phyloP scores from a whole-genome alignment of 2,888 invertebrate species.

The Autographa pulchrina region DNA sequence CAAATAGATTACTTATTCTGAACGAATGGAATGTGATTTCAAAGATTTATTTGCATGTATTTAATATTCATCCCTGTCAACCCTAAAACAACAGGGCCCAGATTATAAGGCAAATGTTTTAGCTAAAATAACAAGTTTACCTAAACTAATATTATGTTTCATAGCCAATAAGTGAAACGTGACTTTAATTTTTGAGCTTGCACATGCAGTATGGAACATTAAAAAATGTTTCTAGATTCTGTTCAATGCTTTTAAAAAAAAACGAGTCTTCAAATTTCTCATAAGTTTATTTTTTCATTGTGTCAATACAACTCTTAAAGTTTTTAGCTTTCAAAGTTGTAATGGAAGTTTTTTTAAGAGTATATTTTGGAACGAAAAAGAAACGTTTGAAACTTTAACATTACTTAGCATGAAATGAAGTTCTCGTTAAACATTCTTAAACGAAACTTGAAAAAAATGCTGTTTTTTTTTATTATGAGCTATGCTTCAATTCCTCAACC shows the following conservation, averaged over 20 bases:
- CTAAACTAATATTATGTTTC: constrained; percentile 45
- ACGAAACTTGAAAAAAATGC: neutral
- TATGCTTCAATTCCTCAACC: too few relatives aligned
- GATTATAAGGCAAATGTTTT: constrained; percentile 55
- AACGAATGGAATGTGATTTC: constrained; percentile 30
- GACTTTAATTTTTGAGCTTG: constrained; percentile 5
- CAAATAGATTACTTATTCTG: constrained; percentile 32
- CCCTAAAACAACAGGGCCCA: constrained; percentile 47
- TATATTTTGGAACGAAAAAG: neutral
- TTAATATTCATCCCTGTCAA: constrained; percentile 60
- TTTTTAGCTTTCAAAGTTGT: constrained; percentile 22
- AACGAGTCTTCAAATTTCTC: constrained; percentile 27
- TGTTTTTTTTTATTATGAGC: neutral
- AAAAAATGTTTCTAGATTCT: too few relatives aligned
- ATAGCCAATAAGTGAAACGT: constrained; percentile 40
- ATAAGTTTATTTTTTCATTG: constrained; percentile 35
- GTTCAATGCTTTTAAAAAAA: too few relatives aligned
- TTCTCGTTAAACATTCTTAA: neutral
- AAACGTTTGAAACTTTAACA: neutral
- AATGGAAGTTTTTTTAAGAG: constrained; percentile 24
- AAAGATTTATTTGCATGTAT: constrained; percentile 54
- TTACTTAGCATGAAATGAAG: neutral
- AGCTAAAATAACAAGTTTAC: constrained; percentile 48
- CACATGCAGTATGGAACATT: neutral
- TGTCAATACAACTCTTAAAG: constrained; percentile 38